These are phyloP conservation scores for Scolopax bukidnonensis DNA, from an alignment of 2,797 vertebrate species.

Conservation along the genomic window DNA sequence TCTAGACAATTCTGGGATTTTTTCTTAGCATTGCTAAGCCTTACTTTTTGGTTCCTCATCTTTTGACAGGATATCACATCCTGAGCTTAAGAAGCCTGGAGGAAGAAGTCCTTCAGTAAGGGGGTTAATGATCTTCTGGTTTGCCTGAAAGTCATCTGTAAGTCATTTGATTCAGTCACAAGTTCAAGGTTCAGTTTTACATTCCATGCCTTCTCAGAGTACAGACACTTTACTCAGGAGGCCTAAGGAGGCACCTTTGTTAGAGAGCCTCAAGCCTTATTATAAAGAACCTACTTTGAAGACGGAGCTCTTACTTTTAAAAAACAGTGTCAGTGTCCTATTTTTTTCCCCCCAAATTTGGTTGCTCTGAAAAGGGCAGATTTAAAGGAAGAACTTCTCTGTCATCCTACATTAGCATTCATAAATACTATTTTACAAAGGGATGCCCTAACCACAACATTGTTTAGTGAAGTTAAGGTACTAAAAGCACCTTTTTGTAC, in stretches of 20 bases:
- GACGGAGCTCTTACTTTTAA: background rate
- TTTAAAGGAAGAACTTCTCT: background rate
- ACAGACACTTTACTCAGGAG: background rate
- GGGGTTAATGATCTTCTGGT: background rate
- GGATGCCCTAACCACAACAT: background rate
- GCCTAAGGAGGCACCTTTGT: background rate
- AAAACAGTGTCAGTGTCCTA: rapidly evolving
- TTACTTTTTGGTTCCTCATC: background rate
- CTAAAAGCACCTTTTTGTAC: background rate
- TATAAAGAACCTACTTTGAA: background rate
- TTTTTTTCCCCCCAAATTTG: background rate
- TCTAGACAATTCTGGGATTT: no score
- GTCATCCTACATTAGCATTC: background rate
- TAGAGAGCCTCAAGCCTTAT: background rate
- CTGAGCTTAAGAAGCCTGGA: background rate
- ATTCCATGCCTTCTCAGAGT: background rate
- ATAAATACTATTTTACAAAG: background rate
- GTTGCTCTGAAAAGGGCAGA: background rate
- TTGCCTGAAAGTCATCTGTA: background rate
- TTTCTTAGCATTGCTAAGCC: background rate
- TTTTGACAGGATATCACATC: background rate
- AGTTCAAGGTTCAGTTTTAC: background rate
- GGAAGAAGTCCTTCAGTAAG: background rate
- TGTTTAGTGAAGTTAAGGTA: background rate
- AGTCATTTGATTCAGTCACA: background rate